A percentile compares a stretch with the other conserved stretches of the same genome.
Conservation (phyloP, 2,888 invertebrate species). For the Folsomia manolachei region DNA sequence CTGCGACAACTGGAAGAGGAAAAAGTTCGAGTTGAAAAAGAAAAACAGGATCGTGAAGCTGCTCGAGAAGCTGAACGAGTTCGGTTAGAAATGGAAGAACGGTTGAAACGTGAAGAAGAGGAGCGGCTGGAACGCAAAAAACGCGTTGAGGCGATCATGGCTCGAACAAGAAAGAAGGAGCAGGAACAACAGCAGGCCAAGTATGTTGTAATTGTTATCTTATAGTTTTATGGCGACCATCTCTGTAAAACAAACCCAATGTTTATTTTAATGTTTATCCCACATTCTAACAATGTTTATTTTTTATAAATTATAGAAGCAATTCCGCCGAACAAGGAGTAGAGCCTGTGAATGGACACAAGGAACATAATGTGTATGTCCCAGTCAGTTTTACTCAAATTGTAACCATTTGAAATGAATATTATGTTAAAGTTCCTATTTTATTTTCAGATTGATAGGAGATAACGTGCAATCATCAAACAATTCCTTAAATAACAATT, state of each 20-base stretch:
- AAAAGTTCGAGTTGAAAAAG: conserved; percentile 73
- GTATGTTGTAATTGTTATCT: conserved; percentile 16
- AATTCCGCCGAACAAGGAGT: conserved; percentile 27
- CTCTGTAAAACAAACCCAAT: background rate
- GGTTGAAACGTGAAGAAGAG: conserved; percentile 79
- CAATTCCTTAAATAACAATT: conserved; percentile 44
- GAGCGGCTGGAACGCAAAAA: conserved; percentile 84
- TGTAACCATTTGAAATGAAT: too few species aligned
- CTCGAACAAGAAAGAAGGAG: conserved; percentile 69
- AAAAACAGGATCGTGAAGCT: conserved; percentile 69
- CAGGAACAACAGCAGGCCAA: conserved; percentile 48
- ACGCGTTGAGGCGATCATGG: conserved; percentile 89
- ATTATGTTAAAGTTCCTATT: too few species aligned
- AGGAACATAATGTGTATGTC: conserved; percentile 39
- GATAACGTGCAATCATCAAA: conserved; percentile 38
- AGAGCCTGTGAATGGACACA: conserved; percentile 36
- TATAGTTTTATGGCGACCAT: background rate
- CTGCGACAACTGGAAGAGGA: conserved; percentile 74
- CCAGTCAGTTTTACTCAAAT: background rate
- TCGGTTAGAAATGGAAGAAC: conserved; percentile 78
- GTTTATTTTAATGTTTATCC: background rate
- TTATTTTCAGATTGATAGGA: conserved; percentile 27
- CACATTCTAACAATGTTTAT: conserved; percentile 11
- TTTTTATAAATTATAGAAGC: conserved; percentile 19
- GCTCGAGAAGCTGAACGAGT: conserved; percentile 58